Evolutionary conservation across 2,797 vertebrate species (phyloP).

Genomic region (Bucorvus abyssinicus): DNA sequence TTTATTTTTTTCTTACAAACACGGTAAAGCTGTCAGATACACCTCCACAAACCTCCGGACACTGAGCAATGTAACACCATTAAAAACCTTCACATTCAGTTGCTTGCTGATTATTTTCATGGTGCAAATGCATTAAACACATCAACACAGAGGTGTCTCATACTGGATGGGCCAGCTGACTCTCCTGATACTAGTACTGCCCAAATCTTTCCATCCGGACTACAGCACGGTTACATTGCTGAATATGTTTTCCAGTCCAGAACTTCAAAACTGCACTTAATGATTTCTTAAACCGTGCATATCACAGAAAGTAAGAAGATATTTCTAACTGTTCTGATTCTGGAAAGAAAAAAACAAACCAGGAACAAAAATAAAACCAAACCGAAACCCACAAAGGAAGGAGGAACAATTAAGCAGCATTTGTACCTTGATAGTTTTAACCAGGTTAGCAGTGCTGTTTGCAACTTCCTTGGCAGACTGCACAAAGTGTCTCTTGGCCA

Average conservation of each 20-base stretch:
- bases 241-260: not conserved
- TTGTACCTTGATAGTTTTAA: slow-evolving; percentile 97
- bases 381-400: not conserved
- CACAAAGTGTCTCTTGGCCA: slow-evolving; percentile 96
- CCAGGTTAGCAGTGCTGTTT: slow-evolving; percentile 98
- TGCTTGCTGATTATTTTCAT: not conserved
- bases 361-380: too few relatives aligned
- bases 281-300: not conserved
- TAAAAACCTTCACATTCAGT: not conserved
- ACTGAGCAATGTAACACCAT: not conserved
- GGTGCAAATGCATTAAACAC: not conserved
- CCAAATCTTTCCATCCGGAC: not conserved
- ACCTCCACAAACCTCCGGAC: not conserved
- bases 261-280: not conserved
- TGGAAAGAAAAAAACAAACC: not conserved
- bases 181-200: not conserved
- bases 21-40: not conserved
- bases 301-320: not conserved
- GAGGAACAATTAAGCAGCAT: not conserved
- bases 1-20: not conserved
- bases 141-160: not conserved
- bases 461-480: slow-evolving; percentile 99
- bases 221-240: not conserved
- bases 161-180: not conserved
- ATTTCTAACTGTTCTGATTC: not conserved